These are phyloP conservation scores for Cantharis rustica DNA, from an alignment of 2,888 invertebrate species.

Conservation along the genomic window DNA sequence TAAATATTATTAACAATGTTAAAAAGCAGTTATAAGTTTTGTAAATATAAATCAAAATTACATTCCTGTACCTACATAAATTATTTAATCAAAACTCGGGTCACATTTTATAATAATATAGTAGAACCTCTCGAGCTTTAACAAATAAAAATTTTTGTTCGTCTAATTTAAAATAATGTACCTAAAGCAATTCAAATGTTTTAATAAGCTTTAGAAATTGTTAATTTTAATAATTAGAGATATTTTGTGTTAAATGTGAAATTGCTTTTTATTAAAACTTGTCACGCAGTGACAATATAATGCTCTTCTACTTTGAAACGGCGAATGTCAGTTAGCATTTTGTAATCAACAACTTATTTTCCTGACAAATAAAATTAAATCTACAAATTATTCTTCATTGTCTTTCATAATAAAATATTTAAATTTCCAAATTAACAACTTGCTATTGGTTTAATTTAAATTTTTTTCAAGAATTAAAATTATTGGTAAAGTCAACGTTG, in stretches of 20 bases:
- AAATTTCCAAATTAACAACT: background rate
- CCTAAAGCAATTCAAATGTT: background rate
- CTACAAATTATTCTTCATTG: background rate
- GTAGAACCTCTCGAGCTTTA: background rate
- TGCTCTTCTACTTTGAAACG: constrained; percentile 9
- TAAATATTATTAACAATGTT: background rate
- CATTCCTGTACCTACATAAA: background rate
- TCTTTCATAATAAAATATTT: background rate
- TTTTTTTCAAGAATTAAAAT: background rate
- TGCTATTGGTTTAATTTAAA: background rate
- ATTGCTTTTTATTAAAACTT: constrained; percentile 15
- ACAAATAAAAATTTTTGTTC: background rate
- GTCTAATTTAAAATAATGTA: background rate
- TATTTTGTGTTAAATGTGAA: background rate
- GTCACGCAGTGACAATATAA: constrained; percentile 21
- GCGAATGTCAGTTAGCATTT: constrained; percentile 11
- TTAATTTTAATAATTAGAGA: background rate
- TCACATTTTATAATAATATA: background rate
- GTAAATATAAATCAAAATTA: background rate
- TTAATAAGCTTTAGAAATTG: background rate
- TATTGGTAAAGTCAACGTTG: background rate
- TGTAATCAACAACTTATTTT: constrained; percentile 18
- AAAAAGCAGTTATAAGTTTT: background rate
- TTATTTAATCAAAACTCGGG: background rate
- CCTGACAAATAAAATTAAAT: constrained; percentile 3